Percentiles rank a stretch among this genome's conserved stretches.
Conservation (phyloP, 2,888 invertebrate genomes). For the Aporophyla lueneburgensis region DNA sequence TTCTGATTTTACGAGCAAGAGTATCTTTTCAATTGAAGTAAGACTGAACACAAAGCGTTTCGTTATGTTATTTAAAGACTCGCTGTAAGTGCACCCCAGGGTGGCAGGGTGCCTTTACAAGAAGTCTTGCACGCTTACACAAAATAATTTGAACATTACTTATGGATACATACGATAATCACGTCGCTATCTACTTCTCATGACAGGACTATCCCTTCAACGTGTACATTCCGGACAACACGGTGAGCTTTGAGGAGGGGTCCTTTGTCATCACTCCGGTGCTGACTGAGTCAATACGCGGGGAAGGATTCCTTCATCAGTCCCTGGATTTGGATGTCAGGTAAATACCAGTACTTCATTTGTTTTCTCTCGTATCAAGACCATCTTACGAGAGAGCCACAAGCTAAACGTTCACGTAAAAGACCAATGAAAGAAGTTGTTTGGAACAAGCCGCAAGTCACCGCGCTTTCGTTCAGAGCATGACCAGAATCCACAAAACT, state of each 20-base stretch:
- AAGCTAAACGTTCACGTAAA: background rate
- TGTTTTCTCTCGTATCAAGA: background rate
- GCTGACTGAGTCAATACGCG: slow-evolving; percentile 85
- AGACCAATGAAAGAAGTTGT: background rate
- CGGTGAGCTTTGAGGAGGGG: slow-evolving; percentile 88
- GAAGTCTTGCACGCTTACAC: background rate
- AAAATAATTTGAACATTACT: background rate
- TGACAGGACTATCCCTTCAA: slow-evolving; percentile 91
- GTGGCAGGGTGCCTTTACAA: too few species aligned
- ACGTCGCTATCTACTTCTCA: background rate
- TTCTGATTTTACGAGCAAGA: too few species aligned
- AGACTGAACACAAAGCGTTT: too few species aligned
- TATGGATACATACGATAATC: too few species aligned
- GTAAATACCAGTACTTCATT: slow-evolving; percentile 65
- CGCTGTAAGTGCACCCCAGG: too few species aligned
- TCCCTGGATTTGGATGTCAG: slow-evolving; percentile 79
- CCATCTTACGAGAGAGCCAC: too few species aligned
- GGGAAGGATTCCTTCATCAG: slow-evolving; percentile 85
- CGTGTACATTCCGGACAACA: slow-evolving; percentile 91
- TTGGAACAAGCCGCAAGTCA: background rate
- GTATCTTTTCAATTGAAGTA: too few species aligned
- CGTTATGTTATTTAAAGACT: too few species aligned
- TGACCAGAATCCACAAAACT: background rate
- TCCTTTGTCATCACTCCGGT: slow-evolving; percentile 91
- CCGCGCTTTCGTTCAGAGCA: background rate